Percentiles rank a stretch among this genome's conserved stretches.
These are phyloP conservation scores for Mesembrinibis cayennensis DNA, from an alignment of 2,113 vertebrate genomes.

Conservation along the genomic window DNA sequence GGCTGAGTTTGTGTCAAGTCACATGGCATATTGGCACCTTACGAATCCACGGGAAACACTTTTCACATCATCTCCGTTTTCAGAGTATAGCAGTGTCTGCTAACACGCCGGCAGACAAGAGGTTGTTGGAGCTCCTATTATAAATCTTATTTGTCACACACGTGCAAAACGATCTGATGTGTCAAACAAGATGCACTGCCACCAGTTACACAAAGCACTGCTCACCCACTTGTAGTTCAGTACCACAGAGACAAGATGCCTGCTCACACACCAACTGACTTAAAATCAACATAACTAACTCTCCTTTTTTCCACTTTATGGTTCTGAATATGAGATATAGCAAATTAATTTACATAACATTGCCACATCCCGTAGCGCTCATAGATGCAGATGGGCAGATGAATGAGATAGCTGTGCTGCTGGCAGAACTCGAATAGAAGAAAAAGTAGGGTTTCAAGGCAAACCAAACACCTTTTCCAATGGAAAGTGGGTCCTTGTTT, in stretches of 20 bases:
- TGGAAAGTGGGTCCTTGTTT: background rate
- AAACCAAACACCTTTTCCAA: background rate
- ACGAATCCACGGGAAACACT: background rate
- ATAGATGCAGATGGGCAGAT: background rate
- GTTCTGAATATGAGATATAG: background rate
- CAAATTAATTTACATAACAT: background rate
- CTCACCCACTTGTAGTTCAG: background rate
- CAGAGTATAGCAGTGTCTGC: background rate
- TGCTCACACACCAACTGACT: background rate
- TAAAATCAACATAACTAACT: background rate
- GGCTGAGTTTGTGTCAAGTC: conserved; percentile 11
- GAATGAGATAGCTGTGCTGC: background rate
- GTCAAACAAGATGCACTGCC: background rate
- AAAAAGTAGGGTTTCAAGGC: background rate
- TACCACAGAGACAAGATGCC: accelerated
- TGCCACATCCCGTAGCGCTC: background rate
- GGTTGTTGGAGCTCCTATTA: background rate
- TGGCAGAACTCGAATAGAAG: background rate
- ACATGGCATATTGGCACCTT: background rate
- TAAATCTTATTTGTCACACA: background rate
- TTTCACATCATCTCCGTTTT: background rate
- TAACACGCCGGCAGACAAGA: background rate
- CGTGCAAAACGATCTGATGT: background rate
- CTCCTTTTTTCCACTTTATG: background rate
- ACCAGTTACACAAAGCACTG: background rate